Evolutionary conservation across 2,797 vertebrate species (phyloP).

Genomic region (Limosa lapponica): DNA sequence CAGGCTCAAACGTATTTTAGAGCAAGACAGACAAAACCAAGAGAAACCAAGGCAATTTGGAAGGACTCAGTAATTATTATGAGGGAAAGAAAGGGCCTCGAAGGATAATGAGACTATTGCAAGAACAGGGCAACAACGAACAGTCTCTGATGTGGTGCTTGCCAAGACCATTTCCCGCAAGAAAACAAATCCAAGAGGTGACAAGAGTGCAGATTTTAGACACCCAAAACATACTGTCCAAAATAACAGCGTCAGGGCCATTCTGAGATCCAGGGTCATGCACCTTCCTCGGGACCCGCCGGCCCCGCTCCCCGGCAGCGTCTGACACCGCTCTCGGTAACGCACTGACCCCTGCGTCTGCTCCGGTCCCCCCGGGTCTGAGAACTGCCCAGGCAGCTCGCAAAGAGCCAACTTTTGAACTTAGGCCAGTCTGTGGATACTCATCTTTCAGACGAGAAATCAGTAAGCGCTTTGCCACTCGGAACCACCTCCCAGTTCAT

Average conservation of each 20-base stretch:
- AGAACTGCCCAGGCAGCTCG: background rate
- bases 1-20: background rate
- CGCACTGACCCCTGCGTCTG: background rate
- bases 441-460: background rate
- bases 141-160: background rate
- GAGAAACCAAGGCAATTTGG: background rate
- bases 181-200: background rate
- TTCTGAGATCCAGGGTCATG: background rate
- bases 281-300: background rate
- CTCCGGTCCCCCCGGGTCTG: background rate
- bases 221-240: background rate
- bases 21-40: background rate
- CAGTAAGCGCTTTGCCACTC: background rate
- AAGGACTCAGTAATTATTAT: background rate
- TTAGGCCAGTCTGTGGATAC: background rate
- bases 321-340: background rate
- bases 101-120: background rate
- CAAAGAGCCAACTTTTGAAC: background rate
- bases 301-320: background rate
- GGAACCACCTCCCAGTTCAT: background rate
- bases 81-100: background rate
- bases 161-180: background rate
- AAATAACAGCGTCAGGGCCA: fast-evolving
- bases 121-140: background rate
- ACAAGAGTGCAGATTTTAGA: background rate